Conservation (phyloP, 1,140 invertebrate species). For the Lasaia peninsularis region DNA sequence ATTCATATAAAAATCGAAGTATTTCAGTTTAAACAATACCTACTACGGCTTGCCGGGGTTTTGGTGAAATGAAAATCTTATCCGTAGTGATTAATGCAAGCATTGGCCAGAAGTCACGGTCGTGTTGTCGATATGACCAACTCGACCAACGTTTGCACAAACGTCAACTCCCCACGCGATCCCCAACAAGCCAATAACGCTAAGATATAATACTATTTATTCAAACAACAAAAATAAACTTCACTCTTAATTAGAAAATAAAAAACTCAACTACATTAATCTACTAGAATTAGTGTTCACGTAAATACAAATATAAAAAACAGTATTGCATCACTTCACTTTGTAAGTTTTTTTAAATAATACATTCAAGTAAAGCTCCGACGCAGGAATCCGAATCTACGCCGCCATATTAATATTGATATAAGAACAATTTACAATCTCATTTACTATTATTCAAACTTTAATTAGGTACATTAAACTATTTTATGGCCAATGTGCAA, state of each 20-base stretch:
- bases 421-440: slow-evolving; percentile 43
- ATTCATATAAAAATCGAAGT: slow-evolving; percentile 76
- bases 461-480: slow-evolving; percentile 30
- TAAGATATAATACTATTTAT: slow-evolving; percentile 59
- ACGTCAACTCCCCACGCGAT: slow-evolving; percentile 3
- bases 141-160: neutral
- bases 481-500: slow-evolving; percentile 60
- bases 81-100: slow-evolving; percentile 10
- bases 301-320: slow-evolving; percentile 67
- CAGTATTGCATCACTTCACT: slow-evolving; percentile 32
- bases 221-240: slow-evolving; percentile 65
- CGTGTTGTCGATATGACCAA: slow-evolving; percentile 5
- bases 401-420: slow-evolving; percentile 21
- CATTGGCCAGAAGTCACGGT: slow-evolving; percentile 5
- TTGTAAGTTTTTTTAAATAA: slow-evolving; percentile 25
- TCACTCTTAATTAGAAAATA: slow-evolving; percentile 58
- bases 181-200: slow-evolving; percentile 47
- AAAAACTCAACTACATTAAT: slow-evolving; percentile 50
- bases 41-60: slow-evolving; percentile 40
- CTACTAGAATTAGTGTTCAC: slow-evolving; percentile 35
- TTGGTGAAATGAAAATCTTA: slow-evolving; percentile 17
- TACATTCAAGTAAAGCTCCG: slow-evolving; percentile 48
- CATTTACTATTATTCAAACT: slow-evolving; percentile 33
- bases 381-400: slow-evolving; percentile 54
- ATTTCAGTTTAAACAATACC: slow-evolving; percentile 71